Evolutionary conservation across 2,113 vertebrate genomes (phyloP).

Genomic region (rabbit (Oryctolagus cuniculus)): mOryCun1.1 NC_091434.1:41914501-41915000

Average conservation of each 20-base stretch:
- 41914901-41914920: conserved; percentile 70
- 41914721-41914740: conserved; percentile 42
- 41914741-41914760: conserved; percentile 44
- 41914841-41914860: not conserved
- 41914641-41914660: conserved; percentile 33
- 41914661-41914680: conserved; percentile 67
- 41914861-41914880: conserved; percentile 14
- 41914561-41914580: not conserved
- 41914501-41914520: conserved; percentile 48
- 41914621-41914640: conserved; percentile 43
- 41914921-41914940: conserved; percentile 70
- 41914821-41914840: conserved; percentile 48
- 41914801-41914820: conserved; percentile 56
- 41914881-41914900: conserved; percentile 57
- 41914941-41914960: conserved; percentile 52
- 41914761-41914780: not conserved
- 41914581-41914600: not conserved
- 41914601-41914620: conserved; percentile 22
- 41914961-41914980: conserved; percentile 56
- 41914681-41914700: conserved; percentile 57
- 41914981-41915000: conserved; percentile 48
- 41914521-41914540: conserved; percentile 19
- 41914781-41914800: conserved; percentile 35
- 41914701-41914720: not conserved
- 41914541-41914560: conserved; percentile 34